These are phyloP conservation scores for Ormyrus rosae DNA, from an alignment of 2,888 invertebrate species.

Conservation along the genomic window DNA sequence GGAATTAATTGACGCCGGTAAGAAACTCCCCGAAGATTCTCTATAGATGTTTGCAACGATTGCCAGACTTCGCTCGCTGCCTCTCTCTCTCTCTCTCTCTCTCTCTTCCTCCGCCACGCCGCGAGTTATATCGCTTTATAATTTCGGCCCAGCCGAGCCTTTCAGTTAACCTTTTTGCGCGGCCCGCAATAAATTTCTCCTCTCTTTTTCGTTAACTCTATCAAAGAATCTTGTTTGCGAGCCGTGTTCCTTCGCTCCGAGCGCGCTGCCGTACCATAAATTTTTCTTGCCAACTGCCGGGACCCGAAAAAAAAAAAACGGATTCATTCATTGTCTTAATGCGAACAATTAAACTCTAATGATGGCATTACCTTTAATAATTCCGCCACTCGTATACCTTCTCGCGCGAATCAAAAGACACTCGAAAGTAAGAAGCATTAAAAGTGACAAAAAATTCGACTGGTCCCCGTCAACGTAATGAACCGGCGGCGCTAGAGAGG, in stretches of 20 bases:
- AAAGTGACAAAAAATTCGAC: background rate
- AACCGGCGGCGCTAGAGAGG: too few species aligned
- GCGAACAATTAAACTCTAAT: too few species aligned
- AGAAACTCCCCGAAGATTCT: slow-evolving; percentile 32
- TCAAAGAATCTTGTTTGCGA: slow-evolving; percentile 1
- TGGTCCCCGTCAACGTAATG: background rate
- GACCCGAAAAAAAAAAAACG: too few species aligned
- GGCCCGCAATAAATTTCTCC: slow-evolving; percentile 3
- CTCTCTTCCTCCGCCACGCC: background rate
- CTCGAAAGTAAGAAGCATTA: background rate
- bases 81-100: too few species aligned
- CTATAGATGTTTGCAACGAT: background rate
- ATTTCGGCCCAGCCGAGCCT: slow-evolving; percentile 9
- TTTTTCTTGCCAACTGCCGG: background rate
- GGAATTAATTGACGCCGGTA: slow-evolving; percentile 48
- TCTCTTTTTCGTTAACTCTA: slow-evolving; percentile 15
- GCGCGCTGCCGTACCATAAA: background rate
- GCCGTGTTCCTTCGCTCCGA: background rate
- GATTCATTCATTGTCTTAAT: background rate
- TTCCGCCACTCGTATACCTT: background rate
- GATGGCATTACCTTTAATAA: too few species aligned
- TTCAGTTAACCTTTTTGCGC: slow-evolving; percentile 32
- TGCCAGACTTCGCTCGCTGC: too few species aligned
- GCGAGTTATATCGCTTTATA: slow-evolving; percentile 36
- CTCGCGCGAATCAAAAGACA: background rate